phyloP scores from a whole-genome alignment of 2,888 invertebrate genomes.

The Melanotus villosus region DNA sequence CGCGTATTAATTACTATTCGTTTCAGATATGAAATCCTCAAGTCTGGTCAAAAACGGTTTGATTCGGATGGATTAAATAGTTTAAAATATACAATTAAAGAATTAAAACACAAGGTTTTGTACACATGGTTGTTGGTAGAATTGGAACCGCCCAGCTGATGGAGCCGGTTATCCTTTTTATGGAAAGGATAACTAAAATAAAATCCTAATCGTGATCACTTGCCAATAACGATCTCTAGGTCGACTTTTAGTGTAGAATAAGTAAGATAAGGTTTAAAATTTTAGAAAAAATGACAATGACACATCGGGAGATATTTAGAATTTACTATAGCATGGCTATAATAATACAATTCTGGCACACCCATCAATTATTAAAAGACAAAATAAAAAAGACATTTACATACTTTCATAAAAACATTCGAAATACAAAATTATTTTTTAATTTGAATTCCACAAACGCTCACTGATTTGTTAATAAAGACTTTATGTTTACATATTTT shows the following conservation, averaged over 20 bases:
- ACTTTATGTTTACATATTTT: no score
- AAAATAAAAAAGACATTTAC: no score
- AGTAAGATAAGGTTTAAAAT: not conserved
- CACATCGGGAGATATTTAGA: no score
- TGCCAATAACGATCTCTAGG: conserved; percentile 19
- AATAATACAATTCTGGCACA: no score
- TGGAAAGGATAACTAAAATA: conserved; percentile 36
- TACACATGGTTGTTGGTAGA: conserved; percentile 88
- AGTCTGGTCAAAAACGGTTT: conserved; percentile 86
- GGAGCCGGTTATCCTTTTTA: conserved; percentile 40
- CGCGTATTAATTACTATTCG: conserved; percentile 14
- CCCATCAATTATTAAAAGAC: no score
- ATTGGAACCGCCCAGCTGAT: conserved; percentile 50
- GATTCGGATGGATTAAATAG: conserved; percentile 90
- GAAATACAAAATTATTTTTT: no score
- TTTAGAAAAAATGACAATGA: no score
- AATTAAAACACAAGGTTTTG: conserved; percentile 78
- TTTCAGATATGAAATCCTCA: conserved; percentile 87
- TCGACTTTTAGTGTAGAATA: not conserved
- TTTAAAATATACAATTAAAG: conserved; percentile 82
- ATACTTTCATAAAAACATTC: no score
- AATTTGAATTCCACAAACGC: no score
- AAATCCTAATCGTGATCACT: conserved; percentile 5
- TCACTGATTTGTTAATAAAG: no score
- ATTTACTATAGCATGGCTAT: no score